A percentile compares a stretch with the other conserved stretches of the same genome.
Evolutionary conservation across 1,140 invertebrate species (phyloP).

Genomic region (Bombyx mandarina): DNA sequence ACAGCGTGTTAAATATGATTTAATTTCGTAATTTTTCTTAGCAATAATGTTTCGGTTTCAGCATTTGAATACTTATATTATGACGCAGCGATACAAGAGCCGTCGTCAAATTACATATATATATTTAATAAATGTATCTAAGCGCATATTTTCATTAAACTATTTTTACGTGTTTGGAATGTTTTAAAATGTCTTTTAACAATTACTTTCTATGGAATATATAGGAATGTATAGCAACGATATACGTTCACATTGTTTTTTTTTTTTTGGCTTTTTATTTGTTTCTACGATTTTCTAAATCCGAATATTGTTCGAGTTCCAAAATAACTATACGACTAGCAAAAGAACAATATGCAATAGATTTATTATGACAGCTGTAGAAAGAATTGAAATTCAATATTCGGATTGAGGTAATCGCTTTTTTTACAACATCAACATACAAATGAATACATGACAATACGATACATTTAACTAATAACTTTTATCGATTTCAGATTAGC

Average conservation of each 20-base stretch:
- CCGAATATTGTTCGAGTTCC: neutral
- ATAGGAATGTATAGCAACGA: constrained; percentile 37
- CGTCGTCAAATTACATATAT: constrained; percentile 25
- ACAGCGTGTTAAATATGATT: constrained; percentile 67
- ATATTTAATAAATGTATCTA: constrained; percentile 46
- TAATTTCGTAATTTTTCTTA: constrained; percentile 69
- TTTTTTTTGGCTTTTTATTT: neutral
- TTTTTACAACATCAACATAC: too few species aligned
- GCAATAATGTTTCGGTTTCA: constrained; percentile 66
- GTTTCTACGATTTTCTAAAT: neutral
- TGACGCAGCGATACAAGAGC: constrained; percentile 54
- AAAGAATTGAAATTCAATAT: too few species aligned
- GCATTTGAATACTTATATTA: constrained; percentile 62
- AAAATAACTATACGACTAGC: neutral
- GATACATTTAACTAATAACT: too few species aligned
- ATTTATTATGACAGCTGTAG: neutral
- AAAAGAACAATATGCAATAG: neutral
- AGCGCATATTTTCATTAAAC: constrained; percentile 47
- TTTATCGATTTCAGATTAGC: constrained; percentile 21
- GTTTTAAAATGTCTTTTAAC: constrained; percentile 38
- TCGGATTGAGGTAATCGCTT: too few species aligned
- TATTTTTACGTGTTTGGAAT: constrained; percentile 48
- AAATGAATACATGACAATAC: too few species aligned
- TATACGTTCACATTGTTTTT: constrained; percentile 23
- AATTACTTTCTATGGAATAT: constrained; percentile 32